Percentiles rank a stretch among this genome's conserved stretches.
These are phyloP conservation scores for Forbesichthys agassizii DNA, from an alignment of 2,113 vertebrate genomes.

Conservation along the genomic window DNA sequence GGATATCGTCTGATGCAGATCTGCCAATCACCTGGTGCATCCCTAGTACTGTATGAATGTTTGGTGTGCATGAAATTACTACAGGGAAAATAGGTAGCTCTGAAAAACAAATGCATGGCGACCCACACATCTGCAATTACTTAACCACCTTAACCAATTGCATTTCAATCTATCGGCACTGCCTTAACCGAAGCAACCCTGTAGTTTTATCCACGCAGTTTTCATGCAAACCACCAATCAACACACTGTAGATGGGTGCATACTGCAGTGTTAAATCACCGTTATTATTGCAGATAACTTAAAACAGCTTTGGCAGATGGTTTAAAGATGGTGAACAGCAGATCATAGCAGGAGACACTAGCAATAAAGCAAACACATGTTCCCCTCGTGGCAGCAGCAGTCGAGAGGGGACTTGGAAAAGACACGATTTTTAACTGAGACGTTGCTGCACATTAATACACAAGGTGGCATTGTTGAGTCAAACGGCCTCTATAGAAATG, in stretches of 20 bases:
- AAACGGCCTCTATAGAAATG: constrained; percentile 36
- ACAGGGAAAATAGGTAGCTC: constrained; percentile 36
- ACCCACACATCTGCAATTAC: constrained; percentile 26
- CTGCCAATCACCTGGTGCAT: no score
- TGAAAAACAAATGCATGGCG: constrained; percentile 27
- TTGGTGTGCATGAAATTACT: constrained; percentile 30
- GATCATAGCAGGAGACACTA: neutral
- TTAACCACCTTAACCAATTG: neutral
- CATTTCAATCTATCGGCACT: constrained; percentile 3
- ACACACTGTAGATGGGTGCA: no score
- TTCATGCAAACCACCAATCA: neutral
- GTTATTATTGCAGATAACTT: no score
- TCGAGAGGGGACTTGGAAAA: constrained; percentile 3
- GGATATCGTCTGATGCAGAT: no score
- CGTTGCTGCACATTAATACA: constrained; percentile 66
- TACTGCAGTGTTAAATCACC: no score
- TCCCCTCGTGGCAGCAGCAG: no score
- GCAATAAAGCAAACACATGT: neutral
- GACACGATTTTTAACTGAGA: constrained; percentile 18
- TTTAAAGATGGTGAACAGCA: constrained; percentile 29
- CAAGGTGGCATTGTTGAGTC: constrained; percentile 63
- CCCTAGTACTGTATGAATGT: neutral
- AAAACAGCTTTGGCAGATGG: constrained; percentile 21
- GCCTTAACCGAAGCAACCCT: constrained; percentile 32
- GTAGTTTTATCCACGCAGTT: constrained; percentile 17